Evolutionary conservation across 2,888 invertebrate genomes (phyloP), one percentile per base, ranked within the genome.

Genomic region (Bellardia bayeri): DNA sequence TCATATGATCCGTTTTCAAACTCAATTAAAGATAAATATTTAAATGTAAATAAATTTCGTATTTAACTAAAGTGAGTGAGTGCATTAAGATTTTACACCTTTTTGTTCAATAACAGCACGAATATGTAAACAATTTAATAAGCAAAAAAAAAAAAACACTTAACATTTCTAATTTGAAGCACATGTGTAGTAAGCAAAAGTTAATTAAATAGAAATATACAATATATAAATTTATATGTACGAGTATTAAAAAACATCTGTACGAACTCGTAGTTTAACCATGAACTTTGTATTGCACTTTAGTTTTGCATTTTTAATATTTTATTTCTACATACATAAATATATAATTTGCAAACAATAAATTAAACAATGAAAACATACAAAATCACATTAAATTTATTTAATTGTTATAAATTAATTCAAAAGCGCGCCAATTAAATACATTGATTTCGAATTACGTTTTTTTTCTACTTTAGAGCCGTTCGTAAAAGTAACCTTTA

Each of bases 341-440:
- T 23, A 23, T 23, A 23, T 23, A 23, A 23, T 23, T 23, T 23
- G 23, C 23, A 23, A 23, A 23, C 23, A 23, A 23, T 23, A 1
- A 23, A 23, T 23, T 23, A 23, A 23, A 23, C 23, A 72, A 54
- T 64, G 14, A n/a, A 79, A 64, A 49, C 30, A 76, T 40, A 13
- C 7, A n/a, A 49, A 68, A 69, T 68, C 23, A 69, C 8, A 61
- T 54, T 56, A 9, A 54, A 54, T 58, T 16, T 69, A 30, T 75
- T 68, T 82, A 71, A n/a, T 63, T 45, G 16, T 37, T 58, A 72
- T 86, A 64, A 61, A 83, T 81, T 75, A 78, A 82, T 74, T 85
- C n/a, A 64, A 82, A 84, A 56, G 5, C 69, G 71, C 87, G 85
- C 74, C 82, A 82, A 69, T 75, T 49, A 58, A 74, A n/a, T 45